Evolutionary conservation across 2,113 vertebrate species (phyloP).

Genomic region (Phainopepla nitens): DNA sequence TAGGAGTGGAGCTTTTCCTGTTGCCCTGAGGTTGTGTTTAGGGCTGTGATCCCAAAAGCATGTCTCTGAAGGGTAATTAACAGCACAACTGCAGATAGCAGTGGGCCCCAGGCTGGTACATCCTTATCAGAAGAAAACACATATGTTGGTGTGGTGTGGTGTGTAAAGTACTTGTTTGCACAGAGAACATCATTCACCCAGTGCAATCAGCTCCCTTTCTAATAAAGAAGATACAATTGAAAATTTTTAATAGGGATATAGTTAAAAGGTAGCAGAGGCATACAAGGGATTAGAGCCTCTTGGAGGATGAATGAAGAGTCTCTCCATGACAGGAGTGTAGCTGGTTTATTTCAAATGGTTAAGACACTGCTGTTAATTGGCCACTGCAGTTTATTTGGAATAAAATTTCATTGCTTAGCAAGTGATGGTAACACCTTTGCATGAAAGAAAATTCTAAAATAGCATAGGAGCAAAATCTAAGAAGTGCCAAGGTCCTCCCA

Average conservation of each 20-base stretch:
- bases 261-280: not conserved
- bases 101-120: not conserved
- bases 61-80: slow-evolving; percentile 3
- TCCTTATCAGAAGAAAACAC: not conserved
- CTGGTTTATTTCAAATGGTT: not conserved
- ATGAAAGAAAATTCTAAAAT: not conserved
- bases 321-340: not conserved
- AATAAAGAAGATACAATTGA: not conserved
- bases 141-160: not conserved
- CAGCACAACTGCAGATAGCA: not conserved
- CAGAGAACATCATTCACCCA: not conserved
- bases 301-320: not conserved
- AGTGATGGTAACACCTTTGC: not conserved
- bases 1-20: not conserved
- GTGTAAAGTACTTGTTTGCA: not conserved
- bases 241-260: not conserved
- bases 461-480: not conserved
- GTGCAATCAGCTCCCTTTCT: not conserved
- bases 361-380: not conserved
- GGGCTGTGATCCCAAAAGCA: not conserved
- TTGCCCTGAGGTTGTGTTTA: not conserved
- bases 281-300: not conserved
- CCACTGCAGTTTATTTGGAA: not conserved
- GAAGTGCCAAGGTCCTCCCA: not conserved
- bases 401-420: not conserved